phyloP scores from a whole-genome alignment of 2,888 invertebrate genomes.

The Acronicta aceris region DNA sequence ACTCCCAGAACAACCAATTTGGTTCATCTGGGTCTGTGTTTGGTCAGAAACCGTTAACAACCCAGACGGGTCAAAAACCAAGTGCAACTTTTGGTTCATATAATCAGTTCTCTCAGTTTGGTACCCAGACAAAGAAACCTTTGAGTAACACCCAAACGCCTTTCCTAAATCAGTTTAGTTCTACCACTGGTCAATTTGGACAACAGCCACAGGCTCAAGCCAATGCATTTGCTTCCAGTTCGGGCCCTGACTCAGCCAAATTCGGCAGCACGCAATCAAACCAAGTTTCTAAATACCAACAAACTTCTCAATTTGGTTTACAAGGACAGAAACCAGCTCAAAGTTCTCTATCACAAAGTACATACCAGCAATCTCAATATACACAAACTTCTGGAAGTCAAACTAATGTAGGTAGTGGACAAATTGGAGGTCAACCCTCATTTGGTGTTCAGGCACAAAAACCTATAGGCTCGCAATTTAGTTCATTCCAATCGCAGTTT shows the following conservation, averaged over 20 bases:
- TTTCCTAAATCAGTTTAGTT: slow-evolving; percentile 14
- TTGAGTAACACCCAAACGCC: slow-evolving; percentile 6
- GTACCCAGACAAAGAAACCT: slow-evolving; percentile 12
- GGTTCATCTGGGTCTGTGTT: slow-evolving; percentile 8
- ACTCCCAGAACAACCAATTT: slow-evolving; percentile 20
- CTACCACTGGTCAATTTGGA: slow-evolving; percentile 14
- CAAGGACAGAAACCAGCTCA: slow-evolving; percentile 32
- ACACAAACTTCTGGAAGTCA: slow-evolving; percentile 33
- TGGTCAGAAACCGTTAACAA: slow-evolving; percentile 4
- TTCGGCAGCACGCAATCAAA: slow-evolving; percentile 28
- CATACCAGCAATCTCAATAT: slow-evolving; percentile 30
- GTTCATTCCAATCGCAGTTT: slow-evolving; percentile 21
- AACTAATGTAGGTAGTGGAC: slow-evolving; percentile 41
- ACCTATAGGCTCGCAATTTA: slow-evolving; percentile 28
- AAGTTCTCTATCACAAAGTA: slow-evolving; percentile 25
- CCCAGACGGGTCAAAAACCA: slow-evolving; percentile 1
- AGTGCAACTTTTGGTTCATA: slow-evolving; percentile 10
- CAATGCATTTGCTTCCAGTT: slow-evolving; percentile 33
- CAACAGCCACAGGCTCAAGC: slow-evolving; percentile 25
- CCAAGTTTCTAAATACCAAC: slow-evolving; percentile 34
- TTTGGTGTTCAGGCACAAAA: slow-evolving; percentile 49
- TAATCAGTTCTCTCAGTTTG: slow-evolving; percentile 8
- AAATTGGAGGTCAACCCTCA: slow-evolving; percentile 32
- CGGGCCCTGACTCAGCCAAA: slow-evolving; percentile 23
- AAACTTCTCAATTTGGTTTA: slow-evolving; percentile 25